Percentiles rank a stretch among this genome's conserved stretches.
These are phyloP conservation scores for Telmatochromis brachygnathus DNA, from an alignment of 2,113 vertebrate genomes.

Conservation along the genomic window DNA sequence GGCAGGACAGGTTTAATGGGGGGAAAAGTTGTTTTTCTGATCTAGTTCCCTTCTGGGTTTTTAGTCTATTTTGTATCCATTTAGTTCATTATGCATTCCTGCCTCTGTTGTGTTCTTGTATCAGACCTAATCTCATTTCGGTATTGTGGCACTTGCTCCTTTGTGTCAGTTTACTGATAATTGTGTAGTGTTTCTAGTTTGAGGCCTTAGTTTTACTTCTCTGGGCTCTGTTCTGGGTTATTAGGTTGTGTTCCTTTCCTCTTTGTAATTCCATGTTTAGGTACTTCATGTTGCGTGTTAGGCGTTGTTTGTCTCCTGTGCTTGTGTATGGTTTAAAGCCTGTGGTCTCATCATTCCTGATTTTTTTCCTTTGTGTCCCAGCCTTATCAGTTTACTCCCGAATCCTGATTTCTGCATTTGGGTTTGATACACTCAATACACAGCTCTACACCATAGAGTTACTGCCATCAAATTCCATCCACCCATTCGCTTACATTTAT, in stretches of 20 bases:
- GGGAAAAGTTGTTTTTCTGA: accelerated
- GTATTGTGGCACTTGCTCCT: background rate
- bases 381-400: background rate
- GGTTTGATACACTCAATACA: background rate
- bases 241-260: background rate
- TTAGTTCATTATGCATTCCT: background rate
- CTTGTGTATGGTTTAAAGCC: background rate
- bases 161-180: background rate
- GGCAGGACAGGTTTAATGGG: background rate
- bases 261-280: background rate
- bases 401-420: background rate
- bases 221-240: background rate
- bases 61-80: background rate
- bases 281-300: background rate
- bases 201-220: background rate
- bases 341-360: background rate
- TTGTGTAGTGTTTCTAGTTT: background rate
- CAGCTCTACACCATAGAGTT: background rate
- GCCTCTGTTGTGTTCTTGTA: background rate
- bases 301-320: background rate
- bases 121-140: background rate
- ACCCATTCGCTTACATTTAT: background rate
- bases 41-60: background rate
- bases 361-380: background rate
- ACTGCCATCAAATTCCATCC: background rate